A percentile compares a stretch with the other conserved stretches of the same genome.
These are phyloP conservation scores for Cheiracanthium punctorium DNA, from an alignment of 2,888 invertebrate species.

Conservation along the genomic window DNA sequence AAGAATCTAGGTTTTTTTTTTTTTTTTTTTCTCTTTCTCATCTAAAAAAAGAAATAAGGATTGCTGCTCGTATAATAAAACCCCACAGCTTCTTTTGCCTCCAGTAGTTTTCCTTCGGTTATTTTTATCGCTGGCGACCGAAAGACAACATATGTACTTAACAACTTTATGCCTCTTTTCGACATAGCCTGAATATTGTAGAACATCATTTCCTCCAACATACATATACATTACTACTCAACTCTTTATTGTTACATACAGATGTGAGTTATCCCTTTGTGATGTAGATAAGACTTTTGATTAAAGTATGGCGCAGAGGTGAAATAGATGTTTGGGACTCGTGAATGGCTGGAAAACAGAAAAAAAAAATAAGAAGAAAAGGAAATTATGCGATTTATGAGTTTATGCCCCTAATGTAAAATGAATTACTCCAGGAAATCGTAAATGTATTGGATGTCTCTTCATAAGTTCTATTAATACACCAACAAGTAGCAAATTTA, in stretches of 20 bases:
- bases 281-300: background rate
- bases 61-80: background rate
- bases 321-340: no score
- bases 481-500: no score
- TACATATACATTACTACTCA: background rate
- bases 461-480: no score
- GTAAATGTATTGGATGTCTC: no score
- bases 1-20: background rate
- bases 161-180: background rate
- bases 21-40: no score
- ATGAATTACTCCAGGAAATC: no score
- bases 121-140: background rate
- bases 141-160: background rate
- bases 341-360: no score
- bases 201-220: background rate
- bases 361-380: no score
- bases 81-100: background rate
- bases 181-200: background rate
- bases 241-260: background rate
- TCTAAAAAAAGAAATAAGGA: background rate
- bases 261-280: background rate
- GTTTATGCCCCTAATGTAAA: no score
- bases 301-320: background rate
- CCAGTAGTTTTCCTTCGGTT: background rate
- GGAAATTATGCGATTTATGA: no score